phyloP scores from a whole-genome alignment of 2,113 vertebrate species.

The Probosciger aterrimus region DNA sequence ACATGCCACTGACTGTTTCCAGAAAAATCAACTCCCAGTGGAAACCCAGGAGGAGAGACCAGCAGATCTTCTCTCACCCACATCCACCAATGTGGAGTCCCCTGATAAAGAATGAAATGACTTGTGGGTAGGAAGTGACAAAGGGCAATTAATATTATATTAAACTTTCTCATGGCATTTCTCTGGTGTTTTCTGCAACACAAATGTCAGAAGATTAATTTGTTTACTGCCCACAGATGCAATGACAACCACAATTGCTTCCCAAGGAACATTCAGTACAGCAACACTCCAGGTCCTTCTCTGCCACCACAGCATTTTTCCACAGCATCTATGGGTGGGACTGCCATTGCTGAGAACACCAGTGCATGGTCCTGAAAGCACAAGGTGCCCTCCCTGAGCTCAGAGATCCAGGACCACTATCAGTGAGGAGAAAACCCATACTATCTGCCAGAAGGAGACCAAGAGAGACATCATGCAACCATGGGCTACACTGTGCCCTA shows the following conservation, averaged over 20 bases:
- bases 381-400: neutral
- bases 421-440: neutral
- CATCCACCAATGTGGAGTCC: fast-evolving
- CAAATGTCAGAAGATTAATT: neutral
- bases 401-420: neutral
- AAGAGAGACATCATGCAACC: neutral
- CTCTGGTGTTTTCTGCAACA: neutral
- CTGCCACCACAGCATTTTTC: neutral
- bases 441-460: neutral
- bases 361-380: neutral
- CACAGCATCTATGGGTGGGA: neutral
- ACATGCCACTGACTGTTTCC: neutral
- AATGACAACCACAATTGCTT: neutral
- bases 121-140: neutral
- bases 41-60: neutral
- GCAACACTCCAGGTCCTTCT: neutral
- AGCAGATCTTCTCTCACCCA: neutral
- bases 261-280: neutral
- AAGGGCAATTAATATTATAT: neutral
- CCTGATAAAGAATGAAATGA: neutral
- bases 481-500: neutral
- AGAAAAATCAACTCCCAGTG: neutral
- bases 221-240: neutral
- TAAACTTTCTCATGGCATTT: conserved; percentile 6
- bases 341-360: neutral